These are phyloP conservation scores for Actinostola sp. DNA, from an alignment of 92 coral and sea anemone species.

Conservation along the genomic window DNA sequence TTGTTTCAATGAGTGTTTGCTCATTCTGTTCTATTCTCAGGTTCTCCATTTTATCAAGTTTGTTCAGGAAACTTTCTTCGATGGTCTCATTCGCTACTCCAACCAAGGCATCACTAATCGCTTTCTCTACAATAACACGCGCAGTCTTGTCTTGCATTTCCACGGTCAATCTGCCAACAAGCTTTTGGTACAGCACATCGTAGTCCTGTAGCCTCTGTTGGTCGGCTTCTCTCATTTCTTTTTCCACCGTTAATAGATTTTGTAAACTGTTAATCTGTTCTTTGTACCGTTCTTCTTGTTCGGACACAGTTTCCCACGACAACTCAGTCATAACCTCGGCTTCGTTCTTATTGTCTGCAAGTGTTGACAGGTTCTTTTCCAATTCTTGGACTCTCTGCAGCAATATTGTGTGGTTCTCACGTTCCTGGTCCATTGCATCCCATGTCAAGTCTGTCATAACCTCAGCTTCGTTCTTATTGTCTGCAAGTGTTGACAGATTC, in stretches of 20 bases:
- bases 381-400: constrained; percentile 41
- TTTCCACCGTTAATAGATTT: constrained; percentile 6
- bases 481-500: neutral
- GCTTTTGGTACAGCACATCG: constrained; percentile 24
- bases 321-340: constrained; percentile 20
- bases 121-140: constrained; percentile 9
- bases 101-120: neutral
- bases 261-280: constrained; percentile 12
- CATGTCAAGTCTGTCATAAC: constrained; percentile 11
- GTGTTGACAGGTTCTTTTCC: neutral
- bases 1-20: neutral
- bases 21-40: constrained; percentile 10
- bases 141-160: constrained; percentile 8
- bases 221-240: constrained; percentile 14
- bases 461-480: constrained; percentile 1
- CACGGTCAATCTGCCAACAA: constrained; percentile 1
- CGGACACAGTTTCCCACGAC: neutral
- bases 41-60: neutral
- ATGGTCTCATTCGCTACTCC: constrained; percentile 11
- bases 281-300: constrained; percentile 9
- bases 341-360: neutral
- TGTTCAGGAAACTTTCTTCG: neutral
- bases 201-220: constrained; percentile 3
- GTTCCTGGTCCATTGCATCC: constrained; percentile 35
- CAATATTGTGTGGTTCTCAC: constrained; percentile 26